Percentiles rank a stretch among this genome's conserved stretches.
These are phyloP conservation scores for Aramus guarauna DNA, from an alignment of 2,113 vertebrate species.

Conservation along the genomic window DNA sequence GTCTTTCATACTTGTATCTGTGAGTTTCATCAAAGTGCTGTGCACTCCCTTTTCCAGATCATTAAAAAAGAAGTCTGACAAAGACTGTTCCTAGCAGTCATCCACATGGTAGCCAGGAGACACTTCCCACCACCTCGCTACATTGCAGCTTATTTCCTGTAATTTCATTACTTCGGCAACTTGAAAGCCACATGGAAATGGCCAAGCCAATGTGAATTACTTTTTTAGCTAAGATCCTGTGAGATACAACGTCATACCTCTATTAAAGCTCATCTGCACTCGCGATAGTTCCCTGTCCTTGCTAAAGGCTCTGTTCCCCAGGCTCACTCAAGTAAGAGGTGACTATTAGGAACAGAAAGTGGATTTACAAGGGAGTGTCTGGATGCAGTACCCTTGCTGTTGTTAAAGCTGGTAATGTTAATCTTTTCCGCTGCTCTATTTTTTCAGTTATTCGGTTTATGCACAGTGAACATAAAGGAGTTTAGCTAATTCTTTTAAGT, in stretches of 20 bases:
- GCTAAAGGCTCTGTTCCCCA: background rate
- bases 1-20: background rate
- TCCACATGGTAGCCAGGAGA: slow-evolving; percentile 46
- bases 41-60: slow-evolving; percentile 13
- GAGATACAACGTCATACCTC: background rate
- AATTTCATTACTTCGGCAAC: slow-evolving; percentile 15
- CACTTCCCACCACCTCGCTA: slow-evolving; percentile 6
- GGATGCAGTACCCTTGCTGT: background rate
- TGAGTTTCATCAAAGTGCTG: slow-evolving; percentile 21
- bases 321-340: background rate
- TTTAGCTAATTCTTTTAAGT: background rate
- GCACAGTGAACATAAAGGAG: background rate
- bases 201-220: background rate
- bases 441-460: background rate
- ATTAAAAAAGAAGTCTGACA: slow-evolving; percentile 20
- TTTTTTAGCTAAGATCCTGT: slow-evolving; percentile 9
- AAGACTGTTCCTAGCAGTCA: background rate
- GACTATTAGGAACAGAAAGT: background rate
- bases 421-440: background rate
- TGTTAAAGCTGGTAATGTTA: background rate
- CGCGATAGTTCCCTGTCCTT: background rate
- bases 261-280: background rate
- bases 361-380: background rate
- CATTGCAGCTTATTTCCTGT: slow-evolving; percentile 42
- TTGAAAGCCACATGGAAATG: slow-evolving; percentile 36